Evolutionary conservation across 2,888 invertebrate species (phyloP), one percentile per base, ranked within the genome.

Genomic region (Horisme vitalbata): DNA sequence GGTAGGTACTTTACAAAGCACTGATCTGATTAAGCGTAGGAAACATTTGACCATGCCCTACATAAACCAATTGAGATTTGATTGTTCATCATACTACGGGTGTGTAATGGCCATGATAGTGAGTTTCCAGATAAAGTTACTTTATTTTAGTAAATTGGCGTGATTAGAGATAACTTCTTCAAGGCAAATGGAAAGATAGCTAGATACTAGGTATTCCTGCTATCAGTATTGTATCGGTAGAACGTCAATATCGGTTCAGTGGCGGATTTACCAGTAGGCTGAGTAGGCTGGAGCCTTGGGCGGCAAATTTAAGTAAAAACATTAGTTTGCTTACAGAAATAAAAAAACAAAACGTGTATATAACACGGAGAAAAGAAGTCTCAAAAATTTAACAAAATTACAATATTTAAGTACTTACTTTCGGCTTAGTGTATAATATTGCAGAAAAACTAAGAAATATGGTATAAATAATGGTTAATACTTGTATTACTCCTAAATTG

Each of bases 1-100:
- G 15, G 15, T 5, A 15, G 3, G 15, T n/a, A n/a, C n/a, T n/a
- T n/a, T n/a, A n/a, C 30, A 10, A 15, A 24, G 5, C 14, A 33
- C 12, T 10, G 15, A 43, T 34, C 15, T 27, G 7, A 38, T 8
- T 26, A 21, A n/a, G n/a, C 30, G 13, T 37, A 20, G 24, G 13
- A 28, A 33, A 21, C n/a, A 71, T 71, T 75, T 77, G 80, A 64
- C 81, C 83, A 61, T 83, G 83, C 49, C 76, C 80, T 63, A 80
- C 55, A 65, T 67, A 55, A 41, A 45, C 39, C 60, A 46, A 68
- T 59, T 58, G 56, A 68, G 63, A 55, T 52, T 48, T 53, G 45
- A 51, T 65, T 57, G 57, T 41, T 58, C 61, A 59, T 60, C 57
- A 59, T 47, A 55, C 45, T 37, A 28, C 44, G 52, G 54, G 56